Conservation (phyloP, 2,113 vertebrate species). For the Dipodomys spectabilis region DNA sequence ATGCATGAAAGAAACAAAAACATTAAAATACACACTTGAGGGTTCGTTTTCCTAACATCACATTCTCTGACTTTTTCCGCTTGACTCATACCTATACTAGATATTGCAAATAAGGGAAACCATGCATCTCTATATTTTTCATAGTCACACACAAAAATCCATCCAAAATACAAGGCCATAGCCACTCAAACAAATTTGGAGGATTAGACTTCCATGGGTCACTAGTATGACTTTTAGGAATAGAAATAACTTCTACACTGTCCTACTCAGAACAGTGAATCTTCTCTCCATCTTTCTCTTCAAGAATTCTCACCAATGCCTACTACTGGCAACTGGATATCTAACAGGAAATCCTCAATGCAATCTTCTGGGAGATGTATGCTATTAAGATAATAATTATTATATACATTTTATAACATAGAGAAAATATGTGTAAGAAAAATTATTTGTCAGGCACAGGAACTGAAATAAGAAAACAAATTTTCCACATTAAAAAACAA, state of each 20-base stretch:
- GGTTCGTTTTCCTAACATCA: too few relatives aligned
- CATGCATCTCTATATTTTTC: too few relatives aligned
- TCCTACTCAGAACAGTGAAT: background rate
- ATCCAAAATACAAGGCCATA: background rate
- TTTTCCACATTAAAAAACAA: background rate
- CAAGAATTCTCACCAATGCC: background rate
- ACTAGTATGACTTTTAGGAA: background rate
- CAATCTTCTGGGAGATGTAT: background rate
- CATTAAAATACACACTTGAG: too few relatives aligned
- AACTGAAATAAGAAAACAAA: background rate
- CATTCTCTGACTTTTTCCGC: too few relatives aligned
- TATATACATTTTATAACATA: background rate
- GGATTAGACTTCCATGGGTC: background rate
- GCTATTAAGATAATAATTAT: background rate
- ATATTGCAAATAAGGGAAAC: too few relatives aligned
- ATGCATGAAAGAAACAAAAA: too few relatives aligned
- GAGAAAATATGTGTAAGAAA: background rate
- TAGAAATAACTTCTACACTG: background rate
- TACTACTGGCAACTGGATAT: background rate
- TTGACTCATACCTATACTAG: too few relatives aligned
- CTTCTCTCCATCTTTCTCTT: background rate
- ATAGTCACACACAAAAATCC: too few relatives aligned
- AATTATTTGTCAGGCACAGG: background rate
- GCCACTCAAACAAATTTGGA: background rate
- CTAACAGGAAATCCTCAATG: background rate